Conservation (phyloP, 2,888 invertebrate genomes). For the Chrysolina oricalcia region DNA sequence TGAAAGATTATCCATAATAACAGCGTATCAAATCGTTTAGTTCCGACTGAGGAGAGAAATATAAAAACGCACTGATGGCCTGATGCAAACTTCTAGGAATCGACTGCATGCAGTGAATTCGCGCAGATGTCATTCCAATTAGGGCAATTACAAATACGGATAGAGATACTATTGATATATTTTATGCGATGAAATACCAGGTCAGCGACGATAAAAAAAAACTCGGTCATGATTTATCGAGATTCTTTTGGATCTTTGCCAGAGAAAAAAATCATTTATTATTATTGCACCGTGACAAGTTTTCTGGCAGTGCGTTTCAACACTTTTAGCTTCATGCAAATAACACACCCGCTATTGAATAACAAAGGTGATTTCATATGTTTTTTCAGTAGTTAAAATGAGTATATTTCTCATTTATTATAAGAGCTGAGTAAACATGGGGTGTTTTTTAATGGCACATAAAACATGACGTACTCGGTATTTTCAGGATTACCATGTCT, state of each 20-base stretch:
- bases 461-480: no score
- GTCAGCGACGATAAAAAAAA: conserved; percentile 5
- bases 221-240: background rate
- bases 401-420: no score
- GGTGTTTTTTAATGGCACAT: no score
- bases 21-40: conserved; percentile 5
- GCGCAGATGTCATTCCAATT: conserved; percentile 39
- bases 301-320: conserved; percentile 6
- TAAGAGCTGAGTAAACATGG: no score
- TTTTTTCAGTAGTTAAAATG: background rate
- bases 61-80: background rate
- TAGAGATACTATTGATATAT: conserved; percentile 22
- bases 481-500: no score
- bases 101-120: conserved; percentile 23
- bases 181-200: conserved; percentile 3
- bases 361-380: background rate
- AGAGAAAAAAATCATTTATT: conserved; percentile 1
- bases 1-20: background rate
- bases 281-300: conserved; percentile 18
- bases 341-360: background rate
- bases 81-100: conserved; percentile 30
- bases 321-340: background rate
- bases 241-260: conserved; percentile 1
- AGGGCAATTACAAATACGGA: conserved; percentile 33
- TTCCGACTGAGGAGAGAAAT: conserved; percentile 3